Conservation (phyloP, 1,140 invertebrate genomes). For the Conopomorpha cramerella region DNA sequence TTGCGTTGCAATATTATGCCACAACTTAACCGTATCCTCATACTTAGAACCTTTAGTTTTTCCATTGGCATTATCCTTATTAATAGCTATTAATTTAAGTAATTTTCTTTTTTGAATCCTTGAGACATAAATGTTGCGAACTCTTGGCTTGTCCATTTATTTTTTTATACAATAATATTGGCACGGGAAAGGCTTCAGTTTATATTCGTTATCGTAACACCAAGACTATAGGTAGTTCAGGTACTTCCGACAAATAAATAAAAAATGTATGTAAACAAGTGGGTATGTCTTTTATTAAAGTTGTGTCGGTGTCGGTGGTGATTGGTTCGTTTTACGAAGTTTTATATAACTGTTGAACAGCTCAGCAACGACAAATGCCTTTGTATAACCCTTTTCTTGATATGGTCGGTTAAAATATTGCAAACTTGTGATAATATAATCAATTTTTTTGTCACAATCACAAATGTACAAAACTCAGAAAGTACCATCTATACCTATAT, state of each 20-base stretch:
- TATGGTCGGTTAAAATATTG: no score
- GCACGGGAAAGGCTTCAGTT: no score
- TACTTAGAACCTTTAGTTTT: slow-evolving; percentile 32
- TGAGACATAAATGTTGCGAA: slow-evolving; percentile 31
- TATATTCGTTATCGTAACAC: neutral
- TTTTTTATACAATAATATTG: slow-evolving; percentile 7
- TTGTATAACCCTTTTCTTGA: no score
- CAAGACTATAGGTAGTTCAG: neutral
- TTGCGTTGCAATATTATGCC: slow-evolving; percentile 37
- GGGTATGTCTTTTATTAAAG: neutral
- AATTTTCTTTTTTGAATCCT: slow-evolving; percentile 41
- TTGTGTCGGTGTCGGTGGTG: no score
- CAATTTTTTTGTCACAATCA: no score
- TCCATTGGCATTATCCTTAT: no score
- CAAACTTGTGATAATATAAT: no score
- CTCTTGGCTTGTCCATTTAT: slow-evolving; percentile 9
- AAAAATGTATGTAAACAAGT: neutral
- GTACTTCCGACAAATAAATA: neutral
- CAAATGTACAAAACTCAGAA: no score
- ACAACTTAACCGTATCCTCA: slow-evolving; percentile 32
- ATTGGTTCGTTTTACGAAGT: no score
- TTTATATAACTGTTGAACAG: no score
- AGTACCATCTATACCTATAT: no score
- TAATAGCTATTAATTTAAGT: slow-evolving; percentile 35
- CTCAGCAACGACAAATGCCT: no score